Evolutionary conservation across 2,113 vertebrate species (phyloP).

Genomic region (Donacobius atricapilla): DNA sequence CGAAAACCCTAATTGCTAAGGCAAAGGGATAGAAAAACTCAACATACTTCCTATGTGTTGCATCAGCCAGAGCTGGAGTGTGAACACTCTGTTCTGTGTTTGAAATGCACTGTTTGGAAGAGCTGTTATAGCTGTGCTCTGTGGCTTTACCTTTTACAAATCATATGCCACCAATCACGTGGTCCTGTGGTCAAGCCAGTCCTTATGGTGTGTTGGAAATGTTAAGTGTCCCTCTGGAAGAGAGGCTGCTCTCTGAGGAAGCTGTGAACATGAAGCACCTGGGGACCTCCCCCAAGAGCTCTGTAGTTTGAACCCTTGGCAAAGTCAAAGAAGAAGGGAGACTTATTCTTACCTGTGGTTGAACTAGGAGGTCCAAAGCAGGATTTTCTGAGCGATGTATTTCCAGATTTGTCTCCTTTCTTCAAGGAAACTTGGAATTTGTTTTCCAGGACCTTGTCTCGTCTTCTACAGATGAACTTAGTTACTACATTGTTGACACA

Average conservation of each 20-base stretch:
- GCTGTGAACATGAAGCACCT: fast-evolving
- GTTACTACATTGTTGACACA: neutral
- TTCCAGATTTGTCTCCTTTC: neutral
- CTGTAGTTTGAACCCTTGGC: neutral
- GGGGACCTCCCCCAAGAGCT: neutral
- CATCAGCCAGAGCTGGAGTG: neutral
- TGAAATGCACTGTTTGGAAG: neutral
- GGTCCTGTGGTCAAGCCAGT: neutral
- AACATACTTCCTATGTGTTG: neutral
- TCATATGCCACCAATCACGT: neutral
- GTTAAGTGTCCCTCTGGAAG: neutral
- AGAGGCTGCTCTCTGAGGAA: neutral
- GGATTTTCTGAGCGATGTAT: neutral
- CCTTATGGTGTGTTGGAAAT: neutral
- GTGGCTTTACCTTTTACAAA: neutral
- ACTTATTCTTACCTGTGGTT: neutral
- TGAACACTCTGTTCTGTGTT: neutral
- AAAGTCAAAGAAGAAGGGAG: neutral
- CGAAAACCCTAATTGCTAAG: neutral
- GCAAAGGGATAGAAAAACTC: neutral
- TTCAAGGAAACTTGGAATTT: neutral
- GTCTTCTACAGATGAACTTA: neutral
- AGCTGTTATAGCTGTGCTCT: neutral
- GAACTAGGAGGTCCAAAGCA: neutral
- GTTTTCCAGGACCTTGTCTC: neutral